Base-by-base conservation (phyloP, 2,797 vertebrate genomes). In the Allobates femoralis region DNA sequence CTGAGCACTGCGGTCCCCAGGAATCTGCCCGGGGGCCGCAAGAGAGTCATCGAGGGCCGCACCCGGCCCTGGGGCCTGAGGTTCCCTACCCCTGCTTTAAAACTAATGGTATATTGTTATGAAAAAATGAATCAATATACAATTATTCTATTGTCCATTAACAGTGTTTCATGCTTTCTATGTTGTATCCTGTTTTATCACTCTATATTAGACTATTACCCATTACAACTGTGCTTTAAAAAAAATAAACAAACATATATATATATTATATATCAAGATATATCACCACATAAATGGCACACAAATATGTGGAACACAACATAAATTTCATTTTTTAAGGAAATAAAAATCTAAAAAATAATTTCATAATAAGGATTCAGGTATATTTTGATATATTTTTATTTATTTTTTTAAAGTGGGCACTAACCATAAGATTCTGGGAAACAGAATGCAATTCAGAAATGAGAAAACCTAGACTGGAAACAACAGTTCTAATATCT, bases 391-490 rank as follows among this genome's bases (percentile, higher is more conserved):
- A 41, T 12, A 37, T 32, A 16, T 56, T 16, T 37, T 23, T 15
- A 41, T 16, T 32, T 21, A 6, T 30, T 32, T 81, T 53, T 69
- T 34, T 37, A 26, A 83, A 74, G 30, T 81, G 80, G 26, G 66
- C 85, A 94, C 95, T 94, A 95, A 99, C 98, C 83, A 90, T 94
- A 75, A 97, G 91, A 89, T 96, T 92, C 88, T 98, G 96, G 73
- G 96, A 95, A 51, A 93, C 92, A 82, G 85, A 93, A 90, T 96
- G 96, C 55, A 99, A 94, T 92, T 97, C 97, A 37, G 95, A 93
- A 85, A 96, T 96, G 83, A 98, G 3, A 3, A 98, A 99, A 90
- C 90, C 92, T 34, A 99, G 92, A 90, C 96, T 95, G 88, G 95
- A 91, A 51, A 96, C 91, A 28, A 95, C 95, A 37, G 92, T 93